A percentile compares a stretch with the other conserved stretches of the same genome.
These are phyloP conservation scores for Amniataba percoides DNA, from an alignment of 2,797 vertebrate species.

Conservation along the genomic window DNA sequence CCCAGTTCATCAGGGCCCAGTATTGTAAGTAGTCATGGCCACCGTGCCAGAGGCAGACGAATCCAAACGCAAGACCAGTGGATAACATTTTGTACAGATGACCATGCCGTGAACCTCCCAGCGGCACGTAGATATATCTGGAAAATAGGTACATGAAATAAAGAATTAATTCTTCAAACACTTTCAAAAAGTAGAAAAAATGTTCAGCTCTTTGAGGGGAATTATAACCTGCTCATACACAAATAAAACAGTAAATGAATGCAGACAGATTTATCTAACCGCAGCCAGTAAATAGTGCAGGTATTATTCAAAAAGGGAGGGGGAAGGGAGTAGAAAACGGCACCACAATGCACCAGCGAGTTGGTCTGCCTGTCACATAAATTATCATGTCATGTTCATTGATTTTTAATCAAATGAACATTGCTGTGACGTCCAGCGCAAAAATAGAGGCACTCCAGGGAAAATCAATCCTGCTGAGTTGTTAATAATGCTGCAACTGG, in stretches of 20 bases:
- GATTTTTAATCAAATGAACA: slow-evolving; percentile 57
- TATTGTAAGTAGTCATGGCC: slow-evolving; percentile 92
- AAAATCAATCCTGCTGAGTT: slow-evolving; percentile 36
- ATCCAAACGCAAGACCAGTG: slow-evolving; percentile 91
- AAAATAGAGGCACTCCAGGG: slow-evolving; percentile 42
- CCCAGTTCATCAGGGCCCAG: slow-evolving; percentile 96
- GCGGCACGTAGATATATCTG: slow-evolving; percentile 96
- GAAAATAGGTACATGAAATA: slow-evolving; percentile 9
- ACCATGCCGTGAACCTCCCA: slow-evolving; percentile 92
- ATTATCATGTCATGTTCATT: slow-evolving; percentile 39
- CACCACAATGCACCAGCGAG: slow-evolving; percentile 12
- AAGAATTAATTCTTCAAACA: background rate
- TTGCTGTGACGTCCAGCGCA: slow-evolving; percentile 27
- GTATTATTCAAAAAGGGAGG: slow-evolving; percentile 33
- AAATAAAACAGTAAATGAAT: background rate
- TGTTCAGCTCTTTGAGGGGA: background rate
- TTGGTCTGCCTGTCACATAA: slow-evolving; percentile 31
- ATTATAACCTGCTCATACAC: background rate
- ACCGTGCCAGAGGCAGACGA: slow-evolving; percentile 97
- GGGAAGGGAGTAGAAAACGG: slow-evolving; percentile 7
- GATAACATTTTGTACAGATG: slow-evolving; percentile 86
- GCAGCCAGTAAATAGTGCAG: slow-evolving; percentile 3
- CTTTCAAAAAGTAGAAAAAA: background rate
- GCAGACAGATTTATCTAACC: background rate
- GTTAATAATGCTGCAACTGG: slow-evolving; percentile 47